Base-by-base conservation (phyloP, 2,888 invertebrate species). In the Apamea epomidion region DNA sequence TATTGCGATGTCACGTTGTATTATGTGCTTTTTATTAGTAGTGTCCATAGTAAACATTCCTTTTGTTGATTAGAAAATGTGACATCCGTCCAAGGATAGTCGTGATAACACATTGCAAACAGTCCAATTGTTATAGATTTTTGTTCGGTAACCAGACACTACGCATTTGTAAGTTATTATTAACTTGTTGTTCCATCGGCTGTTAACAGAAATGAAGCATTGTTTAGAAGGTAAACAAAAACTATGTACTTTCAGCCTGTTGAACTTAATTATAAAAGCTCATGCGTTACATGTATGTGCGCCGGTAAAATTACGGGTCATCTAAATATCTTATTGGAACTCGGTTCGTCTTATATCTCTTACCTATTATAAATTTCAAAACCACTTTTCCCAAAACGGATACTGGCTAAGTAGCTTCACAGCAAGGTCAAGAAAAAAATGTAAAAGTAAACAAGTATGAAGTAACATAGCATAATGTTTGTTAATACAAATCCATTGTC, bases 151-250 rank as follows among this genome's bases (percentile, higher is more conserved):
- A 95, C 93, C 92, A 94, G 95, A 94, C 94, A 95, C 96, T 95
- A 93, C 96, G 95, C 94, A 94, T 92, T 94, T 92, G 90, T 91
- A 92, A 93, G 93, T 94, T 95, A 94, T 93, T 94, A 94, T 93
- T 95, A 95, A 94, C 94, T 92, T 92, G 90, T 92, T 91, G 92
- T 93, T 92, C 87, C 86, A 90, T 91, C 88, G 81, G 83, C 87
- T 88, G 88, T 81, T 90, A 84, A 48, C 58, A 77, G 82, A 80
- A 72, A 80, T 78, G 79, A 80, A 81, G 81, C 81, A 68, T 78
- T 71, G 51, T 73, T 65, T 54, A 18, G 45, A 58, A 78, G 75
- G 62, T 74, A 74, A 42, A 78, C 54, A 69, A 21, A 76, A 74
- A 60, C 32, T 21, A 18, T 32, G 4, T 25, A 51, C 64, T 29